Conservation (phyloP, 2,888 invertebrate species). For the Amphipyra berbera region DNA sequence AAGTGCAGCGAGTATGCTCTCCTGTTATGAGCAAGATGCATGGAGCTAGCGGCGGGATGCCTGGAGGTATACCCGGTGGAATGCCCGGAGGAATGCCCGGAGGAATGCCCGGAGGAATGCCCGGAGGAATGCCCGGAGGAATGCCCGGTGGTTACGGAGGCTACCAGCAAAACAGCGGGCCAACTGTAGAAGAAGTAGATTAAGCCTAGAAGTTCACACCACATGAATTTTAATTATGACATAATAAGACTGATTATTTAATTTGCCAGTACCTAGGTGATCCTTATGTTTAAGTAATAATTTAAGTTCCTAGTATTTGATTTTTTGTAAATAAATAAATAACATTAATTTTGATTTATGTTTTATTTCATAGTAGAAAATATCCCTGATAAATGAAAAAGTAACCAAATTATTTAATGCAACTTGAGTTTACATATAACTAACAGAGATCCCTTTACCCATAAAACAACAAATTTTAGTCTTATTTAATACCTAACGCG, state of each 20-base stretch:
- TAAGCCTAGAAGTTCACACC: constrained; percentile 54
- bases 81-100: constrained; percentile 49
- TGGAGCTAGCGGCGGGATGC: constrained; percentile 80
- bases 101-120: constrained; percentile 10
- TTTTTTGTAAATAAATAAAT: too few relatives aligned
- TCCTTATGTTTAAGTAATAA: not conserved
- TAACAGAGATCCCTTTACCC: too few relatives aligned
- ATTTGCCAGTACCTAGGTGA: constrained; percentile 6
- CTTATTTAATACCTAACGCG: too few relatives aligned
- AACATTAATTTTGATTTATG: too few relatives aligned
- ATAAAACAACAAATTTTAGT: too few relatives aligned
- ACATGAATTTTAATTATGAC: constrained; percentile 6
- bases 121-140: constrained; percentile 14
- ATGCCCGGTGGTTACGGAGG: constrained; percentile 40
- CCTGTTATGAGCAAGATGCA: constrained; percentile 90
- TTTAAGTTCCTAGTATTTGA: not conserved
- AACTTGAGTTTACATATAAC: too few relatives aligned
- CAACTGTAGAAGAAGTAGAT: constrained; percentile 79
- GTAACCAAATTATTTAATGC: too few relatives aligned
- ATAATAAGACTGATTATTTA: constrained; percentile 23
- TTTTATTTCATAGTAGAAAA: too few relatives aligned
- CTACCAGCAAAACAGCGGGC: constrained; percentile 63
- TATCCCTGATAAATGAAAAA: too few relatives aligned
- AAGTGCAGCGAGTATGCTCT: constrained; percentile 89
- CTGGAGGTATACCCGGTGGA: constrained; percentile 53